These are phyloP conservation scores for Autographa pulchrina DNA, from an alignment of 2,888 invertebrate species.

Conservation along the genomic window DNA sequence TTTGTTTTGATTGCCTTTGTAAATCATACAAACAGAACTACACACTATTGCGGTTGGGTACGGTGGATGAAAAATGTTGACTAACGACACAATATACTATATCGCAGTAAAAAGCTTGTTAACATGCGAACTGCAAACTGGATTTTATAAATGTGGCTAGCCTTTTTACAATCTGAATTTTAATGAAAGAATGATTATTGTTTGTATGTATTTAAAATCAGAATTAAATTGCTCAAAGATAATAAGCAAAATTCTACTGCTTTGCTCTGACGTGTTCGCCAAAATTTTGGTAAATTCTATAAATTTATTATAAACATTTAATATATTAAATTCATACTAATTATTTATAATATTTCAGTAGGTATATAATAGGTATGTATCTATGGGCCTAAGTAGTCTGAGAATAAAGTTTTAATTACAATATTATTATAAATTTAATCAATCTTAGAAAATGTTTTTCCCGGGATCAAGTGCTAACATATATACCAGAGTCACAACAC, in stretches of 20 bases:
- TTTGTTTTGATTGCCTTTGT: slow-evolving; percentile 53
- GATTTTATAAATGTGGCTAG: slow-evolving; percentile 18
- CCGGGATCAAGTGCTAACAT: no score
- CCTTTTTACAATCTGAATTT: slow-evolving; percentile 10
- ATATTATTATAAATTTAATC: no score
- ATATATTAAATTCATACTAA: no score
- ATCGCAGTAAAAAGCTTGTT: slow-evolving; percentile 38
- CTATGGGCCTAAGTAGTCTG: no score
- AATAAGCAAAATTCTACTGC: not conserved
- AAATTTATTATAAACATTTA: no score
- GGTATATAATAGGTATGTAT: no score
- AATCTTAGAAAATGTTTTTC: no score
- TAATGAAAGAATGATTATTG: not conserved
- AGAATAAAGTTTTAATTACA: no score
- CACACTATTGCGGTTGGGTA: slow-evolving; percentile 36
- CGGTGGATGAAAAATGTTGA: slow-evolving; percentile 52
- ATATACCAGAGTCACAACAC: no score
- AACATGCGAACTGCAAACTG: slow-evolving; percentile 32
- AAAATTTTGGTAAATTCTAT: no score
- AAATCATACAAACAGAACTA: slow-evolving; percentile 48
- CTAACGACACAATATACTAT: slow-evolving; percentile 40
- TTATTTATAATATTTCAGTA: no score
- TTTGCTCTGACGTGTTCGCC: no score
- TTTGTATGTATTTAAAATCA: not conserved
- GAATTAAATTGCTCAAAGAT: not conserved